Percentiles rank a stretch among this genome's conserved stretches.
Conservation (phyloP, 2,888 invertebrate genomes). For the Eupeodes luniger region DNA sequence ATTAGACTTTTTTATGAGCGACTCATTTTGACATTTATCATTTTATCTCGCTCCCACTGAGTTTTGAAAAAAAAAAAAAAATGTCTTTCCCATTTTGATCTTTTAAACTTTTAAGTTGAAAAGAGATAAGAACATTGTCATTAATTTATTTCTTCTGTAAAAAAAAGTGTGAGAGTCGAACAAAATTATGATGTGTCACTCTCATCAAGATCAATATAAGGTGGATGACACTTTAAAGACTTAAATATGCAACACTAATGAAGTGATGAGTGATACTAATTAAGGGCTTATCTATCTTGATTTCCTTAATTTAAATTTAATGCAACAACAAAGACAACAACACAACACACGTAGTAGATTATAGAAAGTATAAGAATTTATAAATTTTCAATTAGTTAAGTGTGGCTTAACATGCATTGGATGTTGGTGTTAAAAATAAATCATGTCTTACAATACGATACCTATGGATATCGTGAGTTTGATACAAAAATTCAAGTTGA, state of each 20-base stretch:
- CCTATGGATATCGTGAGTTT: background rate
- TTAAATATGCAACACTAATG: background rate
- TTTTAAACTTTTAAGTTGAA: too few species aligned
- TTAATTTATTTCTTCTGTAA: too few species aligned
- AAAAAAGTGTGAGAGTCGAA: too few species aligned
- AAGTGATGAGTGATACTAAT: slow-evolving; percentile 1
- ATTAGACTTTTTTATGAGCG: too few species aligned
- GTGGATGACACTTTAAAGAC: background rate
- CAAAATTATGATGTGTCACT: background rate
- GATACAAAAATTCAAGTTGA: background rate
- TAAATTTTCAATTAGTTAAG: slow-evolving; percentile 31
- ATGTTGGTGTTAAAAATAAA: background rate
- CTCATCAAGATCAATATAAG: background rate
- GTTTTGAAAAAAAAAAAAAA: too few species aligned
- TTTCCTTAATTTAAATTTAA: slow-evolving; percentile 1
- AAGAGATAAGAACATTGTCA: too few species aligned
- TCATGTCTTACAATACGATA: slow-evolving; percentile 6
- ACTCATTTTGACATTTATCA: too few species aligned
- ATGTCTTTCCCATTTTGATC: too few species aligned
- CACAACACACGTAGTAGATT: background rate
- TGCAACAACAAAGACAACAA: too few species aligned
- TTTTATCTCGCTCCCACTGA: too few species aligned
- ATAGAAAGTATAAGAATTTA: slow-evolving; percentile 33
- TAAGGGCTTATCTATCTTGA: slow-evolving; percentile 5
- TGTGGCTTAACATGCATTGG: slow-evolving; percentile 1